These are phyloP conservation scores for Catharus minimus DNA, from an alignment of 2,113 vertebrate genomes.

Conservation along the genomic window DNA sequence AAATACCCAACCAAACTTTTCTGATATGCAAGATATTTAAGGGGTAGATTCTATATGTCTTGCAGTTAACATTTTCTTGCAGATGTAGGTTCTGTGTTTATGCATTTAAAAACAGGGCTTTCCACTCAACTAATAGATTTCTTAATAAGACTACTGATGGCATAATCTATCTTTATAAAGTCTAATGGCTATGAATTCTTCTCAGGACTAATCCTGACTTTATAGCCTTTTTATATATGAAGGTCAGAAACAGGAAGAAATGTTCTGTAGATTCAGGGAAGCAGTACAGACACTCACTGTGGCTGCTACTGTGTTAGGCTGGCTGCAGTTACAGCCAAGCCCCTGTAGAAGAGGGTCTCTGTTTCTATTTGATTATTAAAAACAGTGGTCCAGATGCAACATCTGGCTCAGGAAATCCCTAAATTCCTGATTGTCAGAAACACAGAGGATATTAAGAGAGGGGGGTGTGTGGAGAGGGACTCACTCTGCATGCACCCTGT, in stretches of 20 bases:
- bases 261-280: not conserved
- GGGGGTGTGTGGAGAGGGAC: not conserved
- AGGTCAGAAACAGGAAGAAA: not conserved
- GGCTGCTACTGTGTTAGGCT: not conserved
- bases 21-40: not conserved
- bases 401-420: conserved; percentile 46
- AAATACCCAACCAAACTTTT: not conserved
- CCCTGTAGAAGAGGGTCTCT: not conserved
- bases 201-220: not conserved
- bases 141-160: not conserved
- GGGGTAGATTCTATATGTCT: not conserved
- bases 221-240: not conserved
- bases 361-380: not conserved
- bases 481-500: not conserved
- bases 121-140: not conserved
- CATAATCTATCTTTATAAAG: not conserved
- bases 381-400: conserved; percentile 8
- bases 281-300: not conserved
- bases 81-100: not conserved
- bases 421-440: not conserved
- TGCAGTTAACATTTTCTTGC: not conserved
- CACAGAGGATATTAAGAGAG: not conserved
- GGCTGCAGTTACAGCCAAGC: not conserved
- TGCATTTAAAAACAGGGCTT: not conserved
- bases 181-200: not conserved